A percentile compares a stretch with the other conserved stretches of the same genome.
phyloP scores from a whole-genome alignment of 2,888 invertebrate genomes.

The Tipula confusa region DNA sequence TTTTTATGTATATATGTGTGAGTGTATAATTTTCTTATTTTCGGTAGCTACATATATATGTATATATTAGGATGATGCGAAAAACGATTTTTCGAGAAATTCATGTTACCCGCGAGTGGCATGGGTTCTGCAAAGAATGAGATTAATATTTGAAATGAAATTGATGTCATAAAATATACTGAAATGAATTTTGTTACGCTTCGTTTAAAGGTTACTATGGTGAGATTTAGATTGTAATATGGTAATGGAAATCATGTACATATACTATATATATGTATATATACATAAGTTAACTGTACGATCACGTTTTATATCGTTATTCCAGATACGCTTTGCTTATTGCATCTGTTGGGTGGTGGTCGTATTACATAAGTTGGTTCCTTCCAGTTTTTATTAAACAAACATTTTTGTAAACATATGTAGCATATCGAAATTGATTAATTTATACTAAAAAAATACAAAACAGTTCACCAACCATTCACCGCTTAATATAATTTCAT shows the following conservation, averaged over 20 bases:
- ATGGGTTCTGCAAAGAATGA: background rate
- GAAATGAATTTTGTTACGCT: background rate
- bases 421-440: too few relatives aligned
- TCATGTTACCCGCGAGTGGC: background rate
- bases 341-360: background rate
- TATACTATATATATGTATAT: background rate
- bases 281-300: background rate
- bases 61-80: background rate
- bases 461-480: too few relatives aligned
- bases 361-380: too few relatives aligned
- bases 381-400: too few relatives aligned
- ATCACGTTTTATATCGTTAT: background rate
- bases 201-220: conserved; percentile 20
- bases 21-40: background rate
- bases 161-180: conserved; percentile 25
- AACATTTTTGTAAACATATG: too few relatives aligned
- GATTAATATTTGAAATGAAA: conserved; percentile 25
- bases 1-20: background rate
- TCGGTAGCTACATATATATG: too few relatives aligned
- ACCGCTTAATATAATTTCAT: too few relatives aligned
- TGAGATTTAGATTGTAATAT: background rate
- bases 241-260: background rate
- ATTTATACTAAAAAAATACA: too few relatives aligned
- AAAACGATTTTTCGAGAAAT: background rate
- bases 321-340: background rate